Conservation (phyloP, 2,113 vertebrate species). For the Podarcis muralis region DNA sequence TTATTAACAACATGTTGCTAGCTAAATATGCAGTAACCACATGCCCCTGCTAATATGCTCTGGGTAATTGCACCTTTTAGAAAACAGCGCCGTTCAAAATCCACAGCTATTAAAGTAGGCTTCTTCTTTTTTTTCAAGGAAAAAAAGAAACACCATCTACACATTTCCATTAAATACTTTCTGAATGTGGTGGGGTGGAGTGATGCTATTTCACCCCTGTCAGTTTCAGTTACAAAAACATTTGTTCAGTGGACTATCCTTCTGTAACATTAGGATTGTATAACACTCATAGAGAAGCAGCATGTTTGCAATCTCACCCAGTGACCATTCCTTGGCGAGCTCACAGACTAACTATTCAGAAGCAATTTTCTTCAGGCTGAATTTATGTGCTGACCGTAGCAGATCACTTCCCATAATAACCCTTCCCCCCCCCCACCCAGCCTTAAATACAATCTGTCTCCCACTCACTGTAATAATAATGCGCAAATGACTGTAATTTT, state of each 20-base stretch:
- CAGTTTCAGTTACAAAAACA: slow-evolving; percentile 48
- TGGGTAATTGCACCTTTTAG: slow-evolving; percentile 29
- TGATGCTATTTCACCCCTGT: slow-evolving; percentile 55
- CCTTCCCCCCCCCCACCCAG: slow-evolving; percentile 77
- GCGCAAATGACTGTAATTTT: slow-evolving; percentile 85
- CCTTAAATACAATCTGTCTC: slow-evolving; percentile 79
- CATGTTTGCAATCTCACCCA: slow-evolving; percentile 71
- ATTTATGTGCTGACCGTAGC: slow-evolving; percentile 83
- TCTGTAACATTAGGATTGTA: slow-evolving; percentile 65
- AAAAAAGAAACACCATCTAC: neutral
- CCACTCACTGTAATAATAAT: slow-evolving; percentile 81
- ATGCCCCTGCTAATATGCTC: neutral
- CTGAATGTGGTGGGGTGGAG: slow-evolving; percentile 1
- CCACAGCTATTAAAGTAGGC: slow-evolving; percentile 15
- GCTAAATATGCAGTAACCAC: slow-evolving; percentile 31
- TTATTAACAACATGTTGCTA: slow-evolving; percentile 9
- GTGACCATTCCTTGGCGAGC: slow-evolving; percentile 76
- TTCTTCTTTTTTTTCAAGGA: neutral
- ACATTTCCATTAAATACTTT: neutral
- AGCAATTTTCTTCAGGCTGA: slow-evolving; percentile 82
- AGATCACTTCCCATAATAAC: slow-evolving; percentile 80
- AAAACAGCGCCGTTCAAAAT: slow-evolving; percentile 17
- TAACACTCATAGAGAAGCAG: slow-evolving; percentile 72
- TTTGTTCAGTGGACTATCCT: slow-evolving; percentile 43
- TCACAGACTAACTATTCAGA: slow-evolving; percentile 82